A percentile compares a stretch with the other conserved stretches of the same genome.
Conservation (phyloP, 1,140 invertebrate species). For the Philaenus spumarius region DNA sequence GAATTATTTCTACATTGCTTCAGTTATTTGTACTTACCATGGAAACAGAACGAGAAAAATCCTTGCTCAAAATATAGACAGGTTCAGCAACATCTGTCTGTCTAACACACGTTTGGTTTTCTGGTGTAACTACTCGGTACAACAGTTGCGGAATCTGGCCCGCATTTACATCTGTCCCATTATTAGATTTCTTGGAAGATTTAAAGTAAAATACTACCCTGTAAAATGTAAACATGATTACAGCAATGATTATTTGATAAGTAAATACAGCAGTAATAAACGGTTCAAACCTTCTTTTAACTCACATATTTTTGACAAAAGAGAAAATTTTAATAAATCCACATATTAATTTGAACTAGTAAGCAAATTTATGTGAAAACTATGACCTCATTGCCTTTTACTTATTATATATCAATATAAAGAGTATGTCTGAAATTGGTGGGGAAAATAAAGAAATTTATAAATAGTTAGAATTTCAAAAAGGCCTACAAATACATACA, state of each 20-base stretch:
- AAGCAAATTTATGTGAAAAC: no score
- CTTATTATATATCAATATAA: no score
- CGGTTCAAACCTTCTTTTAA: background rate
- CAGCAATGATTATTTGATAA: background rate
- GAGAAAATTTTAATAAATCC: background rate
- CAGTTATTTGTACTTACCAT: slow-evolving; percentile 51
- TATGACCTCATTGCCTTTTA: no score
- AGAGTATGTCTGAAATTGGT: no score
- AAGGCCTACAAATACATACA: no score
- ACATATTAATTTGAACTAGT: background rate
- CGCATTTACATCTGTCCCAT: slow-evolving; percentile 97
- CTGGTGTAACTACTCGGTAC: slow-evolving; percentile 70
- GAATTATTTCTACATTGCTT: no score
- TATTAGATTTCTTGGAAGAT: slow-evolving; percentile 95
- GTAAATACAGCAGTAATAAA: background rate
- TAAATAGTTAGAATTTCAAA: no score
- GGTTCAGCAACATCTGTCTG: slow-evolving; percentile 57
- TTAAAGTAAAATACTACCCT: slow-evolving; percentile 92
- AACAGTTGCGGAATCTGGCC: slow-evolving; percentile 94
- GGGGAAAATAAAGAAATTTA: no score
- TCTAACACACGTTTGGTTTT: slow-evolving; percentile 52
- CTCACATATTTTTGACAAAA: background rate
- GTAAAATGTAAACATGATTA: slow-evolving; percentile 21
- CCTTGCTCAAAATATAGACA: slow-evolving; percentile 63
- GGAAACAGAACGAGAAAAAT: slow-evolving; percentile 70